phyloP scores from a whole-genome alignment of 2,888 invertebrate species.

The Diarsia mendica region DNA sequence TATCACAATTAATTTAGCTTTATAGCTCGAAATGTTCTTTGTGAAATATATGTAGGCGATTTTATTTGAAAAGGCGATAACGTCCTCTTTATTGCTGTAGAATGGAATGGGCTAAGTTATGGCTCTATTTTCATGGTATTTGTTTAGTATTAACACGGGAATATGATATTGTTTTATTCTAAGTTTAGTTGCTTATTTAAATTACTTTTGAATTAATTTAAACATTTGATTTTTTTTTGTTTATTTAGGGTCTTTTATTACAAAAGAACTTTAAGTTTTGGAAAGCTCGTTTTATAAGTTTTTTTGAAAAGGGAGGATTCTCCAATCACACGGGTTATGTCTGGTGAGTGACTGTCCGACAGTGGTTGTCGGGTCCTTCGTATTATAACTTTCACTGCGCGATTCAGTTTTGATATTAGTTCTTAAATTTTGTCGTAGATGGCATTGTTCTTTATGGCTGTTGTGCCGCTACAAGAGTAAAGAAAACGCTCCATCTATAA shows the following conservation, averaged over 20 bases:
- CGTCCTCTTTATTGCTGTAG: constrained; percentile 14
- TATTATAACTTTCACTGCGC: too few relatives aligned
- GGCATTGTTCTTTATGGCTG: too few relatives aligned
- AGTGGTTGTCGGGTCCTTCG: too few relatives aligned
- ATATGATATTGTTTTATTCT: background rate
- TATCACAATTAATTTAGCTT: constrained; percentile 73
- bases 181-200: background rate
- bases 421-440: too few relatives aligned
- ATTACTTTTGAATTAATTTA: background rate
- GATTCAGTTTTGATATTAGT: too few relatives aligned
- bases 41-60: constrained; percentile 43
- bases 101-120: constrained; percentile 17
- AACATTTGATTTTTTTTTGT: background rate
- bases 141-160: constrained; percentile 2
- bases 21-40: constrained; percentile 45
- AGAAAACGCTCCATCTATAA: too few relatives aligned
- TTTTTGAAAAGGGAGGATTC: too few relatives aligned
- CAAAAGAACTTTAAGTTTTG: background rate
- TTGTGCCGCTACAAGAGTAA: too few relatives aligned
- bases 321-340: too few relatives aligned
- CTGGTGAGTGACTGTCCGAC: too few relatives aligned
- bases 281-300: background rate
- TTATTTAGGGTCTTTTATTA: too few relatives aligned
- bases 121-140: background rate
- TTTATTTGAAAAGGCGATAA: constrained; percentile 44